Evolutionary conservation across 2,113 vertebrate genomes (phyloP).

Genomic region (Indicator maculatus): DNA sequence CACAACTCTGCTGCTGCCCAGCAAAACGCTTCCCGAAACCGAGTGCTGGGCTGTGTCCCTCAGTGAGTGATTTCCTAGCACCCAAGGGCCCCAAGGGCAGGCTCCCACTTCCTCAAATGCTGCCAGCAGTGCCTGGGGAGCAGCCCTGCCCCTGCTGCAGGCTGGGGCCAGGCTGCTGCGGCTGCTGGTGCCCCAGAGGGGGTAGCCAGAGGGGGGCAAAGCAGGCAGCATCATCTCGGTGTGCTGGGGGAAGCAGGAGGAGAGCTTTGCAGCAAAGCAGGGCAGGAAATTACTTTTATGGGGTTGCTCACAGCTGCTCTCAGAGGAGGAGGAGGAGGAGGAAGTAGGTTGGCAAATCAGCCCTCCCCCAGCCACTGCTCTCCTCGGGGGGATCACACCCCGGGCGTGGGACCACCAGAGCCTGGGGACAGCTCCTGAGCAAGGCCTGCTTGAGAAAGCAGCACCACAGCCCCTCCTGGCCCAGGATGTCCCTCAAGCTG

Average conservation of each 20-base stretch:
- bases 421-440: background rate
- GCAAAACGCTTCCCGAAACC: background rate
- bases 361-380: background rate
- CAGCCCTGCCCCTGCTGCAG: background rate
- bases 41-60: background rate
- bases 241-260: fast-evolving
- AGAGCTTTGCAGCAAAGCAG: background rate
- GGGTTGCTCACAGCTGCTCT: background rate
- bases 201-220: too few species aligned
- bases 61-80: background rate
- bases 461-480: background rate
- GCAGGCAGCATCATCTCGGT: fast-evolving
- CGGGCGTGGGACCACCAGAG: background rate
- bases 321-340: constrained; percentile 2
- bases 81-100: background rate
- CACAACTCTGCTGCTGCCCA: background rate
- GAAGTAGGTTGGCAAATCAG: constrained; percentile 48
- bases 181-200: fast-evolving
- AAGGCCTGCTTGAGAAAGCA: background rate
- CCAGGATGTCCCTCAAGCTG: constrained; percentile 91
- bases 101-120: constrained; percentile 76
- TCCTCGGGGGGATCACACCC: background rate
- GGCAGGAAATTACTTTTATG: constrained; percentile 35
- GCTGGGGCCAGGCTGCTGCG: background rate
- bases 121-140: background rate